These are phyloP conservation scores for Cryptocephalus primarius DNA, from an alignment of 2,888 invertebrate species.

Conservation along the genomic window DNA sequence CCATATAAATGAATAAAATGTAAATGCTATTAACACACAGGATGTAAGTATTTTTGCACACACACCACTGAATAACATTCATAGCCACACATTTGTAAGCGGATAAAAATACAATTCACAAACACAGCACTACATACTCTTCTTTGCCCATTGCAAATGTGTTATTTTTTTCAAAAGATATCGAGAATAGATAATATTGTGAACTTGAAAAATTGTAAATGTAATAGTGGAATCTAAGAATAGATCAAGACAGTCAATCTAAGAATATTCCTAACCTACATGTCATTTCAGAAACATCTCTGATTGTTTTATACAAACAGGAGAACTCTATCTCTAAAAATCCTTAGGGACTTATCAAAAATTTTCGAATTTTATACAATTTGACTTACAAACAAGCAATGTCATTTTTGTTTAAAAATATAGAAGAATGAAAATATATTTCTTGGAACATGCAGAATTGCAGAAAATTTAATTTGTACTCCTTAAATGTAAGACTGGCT, in stretches of 20 bases:
- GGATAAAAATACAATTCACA: not conserved
- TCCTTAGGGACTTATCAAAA: not conserved
- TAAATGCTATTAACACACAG: too few species aligned
- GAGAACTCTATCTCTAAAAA: not conserved
- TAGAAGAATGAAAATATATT: too few species aligned
- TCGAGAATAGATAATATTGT: constrained; percentile 2
- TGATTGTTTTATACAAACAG: not conserved
- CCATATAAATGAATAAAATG: too few species aligned
- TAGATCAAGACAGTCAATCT: constrained; percentile 12
- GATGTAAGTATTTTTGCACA: constrained; percentile 2
- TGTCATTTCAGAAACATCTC: not conserved
- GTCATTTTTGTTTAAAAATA: too few species aligned
- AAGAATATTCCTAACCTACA: constrained; percentile 11
- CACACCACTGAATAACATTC: constrained; percentile 1
- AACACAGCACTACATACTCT: constrained; percentile 14
- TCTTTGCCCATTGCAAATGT: constrained; percentile 18
- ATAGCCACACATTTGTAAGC: not conserved
- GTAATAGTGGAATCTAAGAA: constrained; percentile 13
- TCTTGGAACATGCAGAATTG: too few species aligned
- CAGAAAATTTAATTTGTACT: too few species aligned
- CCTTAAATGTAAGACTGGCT: too few species aligned
- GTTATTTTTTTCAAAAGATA: constrained; percentile 5
- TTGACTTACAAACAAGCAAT: too few species aligned
- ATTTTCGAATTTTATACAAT: too few species aligned
- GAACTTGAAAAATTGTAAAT: constrained; percentile 10